A percentile compares a stretch with the other conserved stretches of the same genome.
These are phyloP conservation scores for Semotilus atromaculatus DNA, from an alignment of 2,797 vertebrate genomes.

Conservation along the genomic window DNA sequence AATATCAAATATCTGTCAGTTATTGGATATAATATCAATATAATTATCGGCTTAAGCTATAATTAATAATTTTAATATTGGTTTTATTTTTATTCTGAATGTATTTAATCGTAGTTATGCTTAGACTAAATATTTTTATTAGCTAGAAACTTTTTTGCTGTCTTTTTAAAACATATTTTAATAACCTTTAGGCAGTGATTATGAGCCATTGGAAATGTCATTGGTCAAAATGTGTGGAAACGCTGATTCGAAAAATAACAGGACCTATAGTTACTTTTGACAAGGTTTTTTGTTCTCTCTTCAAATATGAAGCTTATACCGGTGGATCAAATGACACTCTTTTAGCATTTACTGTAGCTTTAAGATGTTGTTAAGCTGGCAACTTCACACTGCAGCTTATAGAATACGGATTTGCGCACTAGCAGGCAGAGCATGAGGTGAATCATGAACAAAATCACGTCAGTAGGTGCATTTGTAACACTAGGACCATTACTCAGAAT, in stretches of 20 bases:
- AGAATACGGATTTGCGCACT: conserved; percentile 8
- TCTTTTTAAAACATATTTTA: background rate
- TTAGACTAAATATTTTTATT: background rate
- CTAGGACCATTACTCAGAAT: background rate
- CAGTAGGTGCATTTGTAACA: background rate
- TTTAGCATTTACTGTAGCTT: conserved; percentile 8
- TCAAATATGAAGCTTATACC: background rate
- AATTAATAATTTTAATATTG: background rate
- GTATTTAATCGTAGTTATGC: background rate
- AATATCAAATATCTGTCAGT: background rate
- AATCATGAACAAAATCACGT: conserved; percentile 25
- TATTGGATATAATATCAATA: background rate
- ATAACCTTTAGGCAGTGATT: background rate
- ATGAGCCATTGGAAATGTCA: background rate
- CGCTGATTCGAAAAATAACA: background rate
- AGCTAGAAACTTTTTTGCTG: background rate
- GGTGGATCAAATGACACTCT: background rate
- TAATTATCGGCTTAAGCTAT: too few relatives aligned
- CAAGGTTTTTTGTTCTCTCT: background rate
- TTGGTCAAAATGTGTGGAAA: background rate
- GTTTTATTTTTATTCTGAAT: background rate
- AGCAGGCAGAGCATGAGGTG: conserved; percentile 22
- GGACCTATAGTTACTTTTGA: background rate
- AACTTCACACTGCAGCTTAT: background rate
- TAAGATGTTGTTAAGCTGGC: conserved; percentile 14